Evolutionary conservation across 2,797 vertebrate species (phyloP).

Genomic region (Pristis pectinata): DNA sequence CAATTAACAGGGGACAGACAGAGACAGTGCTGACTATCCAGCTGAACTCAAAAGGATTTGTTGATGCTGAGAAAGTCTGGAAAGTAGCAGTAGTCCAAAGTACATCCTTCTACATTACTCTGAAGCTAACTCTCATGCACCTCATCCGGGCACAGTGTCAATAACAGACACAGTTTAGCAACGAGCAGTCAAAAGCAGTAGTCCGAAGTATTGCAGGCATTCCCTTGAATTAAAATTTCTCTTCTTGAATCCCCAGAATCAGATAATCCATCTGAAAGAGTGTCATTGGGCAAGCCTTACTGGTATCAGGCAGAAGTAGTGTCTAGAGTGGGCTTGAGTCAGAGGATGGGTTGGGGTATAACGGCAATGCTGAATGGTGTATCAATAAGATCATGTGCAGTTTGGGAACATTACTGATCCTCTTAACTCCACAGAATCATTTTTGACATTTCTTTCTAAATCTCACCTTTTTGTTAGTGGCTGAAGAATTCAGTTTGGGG

Average conservation of each 20-base stretch:
- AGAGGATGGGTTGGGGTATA: not conserved
- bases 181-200: no score
- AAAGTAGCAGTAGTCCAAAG: not conserved
- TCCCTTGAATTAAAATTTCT: not conserved
- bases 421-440: not conserved
- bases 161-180: no score
- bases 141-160: no score
- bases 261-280: not conserved
- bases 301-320: no score
- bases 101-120: no score
- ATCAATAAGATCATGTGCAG: not conserved
- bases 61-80: not conserved
- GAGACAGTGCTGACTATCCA: not conserved
- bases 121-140: no score
- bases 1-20: not conserved
- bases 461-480: not conserved
- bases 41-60: not conserved
- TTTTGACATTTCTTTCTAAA: not conserved
- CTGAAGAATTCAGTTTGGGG: not conserved
- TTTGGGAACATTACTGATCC: not conserved
- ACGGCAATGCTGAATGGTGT: not conserved
- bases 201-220: no score
- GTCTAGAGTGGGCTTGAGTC: not conserved
- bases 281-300: not conserved
- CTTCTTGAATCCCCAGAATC: not conserved